Conservation (phyloP, 2,113 vertebrate genomes). For the Brienomyrus brachyistius region DNA sequence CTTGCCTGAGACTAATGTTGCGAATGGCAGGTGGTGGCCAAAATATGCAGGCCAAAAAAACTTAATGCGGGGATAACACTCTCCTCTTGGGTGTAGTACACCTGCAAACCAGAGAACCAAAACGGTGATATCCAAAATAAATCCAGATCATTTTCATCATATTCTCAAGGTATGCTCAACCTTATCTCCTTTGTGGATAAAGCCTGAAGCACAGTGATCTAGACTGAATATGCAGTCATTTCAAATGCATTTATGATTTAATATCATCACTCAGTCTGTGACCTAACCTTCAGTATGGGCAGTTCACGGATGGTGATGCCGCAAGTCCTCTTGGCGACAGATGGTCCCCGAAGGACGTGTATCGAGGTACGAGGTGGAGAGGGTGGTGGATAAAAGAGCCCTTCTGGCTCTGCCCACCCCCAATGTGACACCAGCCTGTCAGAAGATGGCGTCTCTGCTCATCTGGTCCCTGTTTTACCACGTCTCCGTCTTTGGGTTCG, state of each 20-base stretch:
- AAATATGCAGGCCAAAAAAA: background rate
- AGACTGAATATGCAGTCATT: background rate
- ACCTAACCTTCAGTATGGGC: background rate
- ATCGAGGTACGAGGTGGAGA: background rate
- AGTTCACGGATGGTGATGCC: background rate
- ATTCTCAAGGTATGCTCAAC: background rate
- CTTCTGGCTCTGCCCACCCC: background rate
- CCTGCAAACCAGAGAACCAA: background rate
- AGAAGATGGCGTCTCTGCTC: constrained; percentile 32
- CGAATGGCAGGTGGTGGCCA: background rate
- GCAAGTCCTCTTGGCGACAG: background rate
- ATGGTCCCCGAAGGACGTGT: background rate
- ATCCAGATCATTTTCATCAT: background rate
- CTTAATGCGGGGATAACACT: background rate
- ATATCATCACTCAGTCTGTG: background rate
- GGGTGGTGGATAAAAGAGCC: constrained; percentile 23
- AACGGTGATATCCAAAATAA: background rate
- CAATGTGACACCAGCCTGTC: background rate
- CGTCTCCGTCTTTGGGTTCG: constrained; percentile 11
- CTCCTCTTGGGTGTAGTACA: background rate
- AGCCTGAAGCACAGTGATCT: background rate
- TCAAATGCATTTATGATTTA: background rate
- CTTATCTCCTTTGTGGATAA: background rate
- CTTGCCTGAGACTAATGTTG: background rate
- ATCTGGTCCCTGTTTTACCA: constrained; percentile 25